Conservation (phyloP, 2,797 vertebrate species). For the Huso huso region DNA sequence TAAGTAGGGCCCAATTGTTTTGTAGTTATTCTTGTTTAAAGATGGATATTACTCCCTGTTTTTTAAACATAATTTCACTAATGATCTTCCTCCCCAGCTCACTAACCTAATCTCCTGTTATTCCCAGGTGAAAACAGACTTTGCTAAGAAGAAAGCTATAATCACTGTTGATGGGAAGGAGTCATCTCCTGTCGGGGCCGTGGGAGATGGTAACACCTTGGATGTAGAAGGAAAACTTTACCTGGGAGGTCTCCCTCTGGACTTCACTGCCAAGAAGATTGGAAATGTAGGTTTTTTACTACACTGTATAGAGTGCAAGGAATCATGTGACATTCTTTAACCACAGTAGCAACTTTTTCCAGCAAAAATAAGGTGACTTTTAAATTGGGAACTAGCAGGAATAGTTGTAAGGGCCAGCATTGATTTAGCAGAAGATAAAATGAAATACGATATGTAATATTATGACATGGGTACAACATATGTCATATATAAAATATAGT, state of each 20-base stretch:
- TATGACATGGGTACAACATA: no score
- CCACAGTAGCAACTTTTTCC: background rate
- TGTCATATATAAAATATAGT: no score
- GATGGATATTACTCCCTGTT: no score
- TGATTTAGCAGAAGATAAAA: no score
- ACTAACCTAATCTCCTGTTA: background rate
- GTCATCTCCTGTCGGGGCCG: constrained; percentile 34
- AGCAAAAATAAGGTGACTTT: background rate
- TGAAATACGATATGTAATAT: no score
- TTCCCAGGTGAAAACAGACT: constrained; percentile 70
- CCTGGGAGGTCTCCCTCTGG: constrained; percentile 72
- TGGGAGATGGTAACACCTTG: constrained; percentile 71
- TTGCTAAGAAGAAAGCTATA: constrained; percentile 59
- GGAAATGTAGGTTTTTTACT: constrained; percentile 63
- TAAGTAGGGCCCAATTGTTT: no score
- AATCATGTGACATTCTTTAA: background rate
- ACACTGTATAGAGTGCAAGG: background rate
- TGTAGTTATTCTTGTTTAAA: no score
- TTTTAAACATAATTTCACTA: no score
- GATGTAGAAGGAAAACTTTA: constrained; percentile 78
- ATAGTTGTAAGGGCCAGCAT: background rate
- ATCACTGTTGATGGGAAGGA: constrained; percentile 61
- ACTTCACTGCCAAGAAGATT: constrained; percentile 61
- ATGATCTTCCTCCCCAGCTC: no score
- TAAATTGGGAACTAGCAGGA: background rate